phyloP scores from a whole-genome alignment of 1,140 invertebrate species.

The Tigriopus japonicus region DNA sequence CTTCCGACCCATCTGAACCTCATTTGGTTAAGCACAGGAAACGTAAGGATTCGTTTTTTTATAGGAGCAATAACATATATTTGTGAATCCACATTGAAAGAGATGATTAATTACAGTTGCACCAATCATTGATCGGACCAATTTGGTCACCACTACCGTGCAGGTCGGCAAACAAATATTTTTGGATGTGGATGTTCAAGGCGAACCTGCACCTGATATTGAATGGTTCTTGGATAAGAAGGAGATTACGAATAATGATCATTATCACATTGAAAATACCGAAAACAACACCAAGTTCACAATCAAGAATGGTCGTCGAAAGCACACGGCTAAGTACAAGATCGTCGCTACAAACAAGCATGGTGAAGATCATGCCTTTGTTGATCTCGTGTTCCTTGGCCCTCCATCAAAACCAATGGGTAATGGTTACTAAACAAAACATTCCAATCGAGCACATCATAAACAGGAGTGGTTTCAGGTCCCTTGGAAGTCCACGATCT shows the following conservation, averaged over 20 bases:
- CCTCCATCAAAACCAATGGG: slow-evolving; percentile 12
- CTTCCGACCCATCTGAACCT: slow-evolving; percentile 83
- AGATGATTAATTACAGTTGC: slow-evolving; percentile 43
- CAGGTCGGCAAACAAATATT: slow-evolving; percentile 78
- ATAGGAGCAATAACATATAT: too few species aligned
- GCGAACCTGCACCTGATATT: slow-evolving; percentile 79
- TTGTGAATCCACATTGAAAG: slow-evolving; percentile 62
- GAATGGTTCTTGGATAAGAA: slow-evolving; percentile 53
- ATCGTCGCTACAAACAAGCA: slow-evolving; percentile 78
- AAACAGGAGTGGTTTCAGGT: slow-evolving; percentile 31
- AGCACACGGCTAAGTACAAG: slow-evolving; percentile 73
- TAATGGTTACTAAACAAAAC: background rate
- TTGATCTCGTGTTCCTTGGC: slow-evolving; percentile 78
- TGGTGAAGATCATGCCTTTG: slow-evolving; percentile 76
- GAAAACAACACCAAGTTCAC: slow-evolving; percentile 84
- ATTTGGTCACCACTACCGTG: slow-evolving; percentile 71
- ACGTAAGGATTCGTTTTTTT: slow-evolving; percentile 36
- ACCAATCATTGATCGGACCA: slow-evolving; percentile 87
- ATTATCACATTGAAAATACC: slow-evolving; percentile 65
- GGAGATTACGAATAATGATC: slow-evolving; percentile 34
- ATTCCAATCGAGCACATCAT: slow-evolving; percentile 21
- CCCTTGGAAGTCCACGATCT: slow-evolving; percentile 82
- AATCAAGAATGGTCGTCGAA: slow-evolving; percentile 57
- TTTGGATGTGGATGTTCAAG: slow-evolving; percentile 79
- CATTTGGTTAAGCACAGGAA: slow-evolving; percentile 75